These are phyloP conservation scores for Brachyhypopomus gauderio DNA, from an alignment of 2,113 vertebrate genomes.

Conservation along the genomic window DNA sequence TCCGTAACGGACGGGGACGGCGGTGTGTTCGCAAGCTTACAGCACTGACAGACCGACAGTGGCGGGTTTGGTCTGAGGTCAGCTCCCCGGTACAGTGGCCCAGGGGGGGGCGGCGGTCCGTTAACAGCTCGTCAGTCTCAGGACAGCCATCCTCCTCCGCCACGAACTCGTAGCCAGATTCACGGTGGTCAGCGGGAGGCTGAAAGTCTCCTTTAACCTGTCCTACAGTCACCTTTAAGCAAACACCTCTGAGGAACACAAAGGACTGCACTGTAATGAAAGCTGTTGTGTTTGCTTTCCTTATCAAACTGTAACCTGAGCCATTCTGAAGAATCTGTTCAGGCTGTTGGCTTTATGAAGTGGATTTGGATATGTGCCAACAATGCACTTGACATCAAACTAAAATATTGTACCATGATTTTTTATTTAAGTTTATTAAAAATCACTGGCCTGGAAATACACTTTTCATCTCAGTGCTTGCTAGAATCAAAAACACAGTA, in stretches of 20 bases:
- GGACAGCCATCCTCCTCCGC: constrained; percentile 5
- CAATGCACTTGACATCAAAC: neutral
- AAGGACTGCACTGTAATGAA: neutral
- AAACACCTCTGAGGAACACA: constrained; percentile 2
- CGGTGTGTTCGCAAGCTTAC: neutral
- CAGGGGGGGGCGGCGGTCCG: constrained; percentile 26
- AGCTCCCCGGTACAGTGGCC: neutral
- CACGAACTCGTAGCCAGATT: neutral
- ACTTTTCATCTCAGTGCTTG: too few relatives aligned
- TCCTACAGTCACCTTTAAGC: constrained; percentile 19
- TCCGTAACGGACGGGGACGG: neutral
- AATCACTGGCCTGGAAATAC: too few relatives aligned
- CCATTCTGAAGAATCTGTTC: neutral
- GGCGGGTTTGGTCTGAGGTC: neutral
- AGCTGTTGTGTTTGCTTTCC: neutral
- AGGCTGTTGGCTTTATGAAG: neutral
- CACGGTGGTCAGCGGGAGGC: neutral
- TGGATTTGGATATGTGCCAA: neutral
- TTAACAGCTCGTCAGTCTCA: constrained; percentile 11
- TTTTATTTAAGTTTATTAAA: too few relatives aligned
- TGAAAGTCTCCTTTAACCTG: neutral
- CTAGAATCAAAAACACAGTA: too few relatives aligned
- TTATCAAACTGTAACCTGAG: neutral
- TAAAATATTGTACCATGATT: too few relatives aligned
- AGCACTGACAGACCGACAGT: neutral